Evolutionary conservation across 1,140 invertebrate genomes (phyloP), one percentile per base, ranked within the genome.

Genomic region (Ruditapes philippinarum): DNA sequence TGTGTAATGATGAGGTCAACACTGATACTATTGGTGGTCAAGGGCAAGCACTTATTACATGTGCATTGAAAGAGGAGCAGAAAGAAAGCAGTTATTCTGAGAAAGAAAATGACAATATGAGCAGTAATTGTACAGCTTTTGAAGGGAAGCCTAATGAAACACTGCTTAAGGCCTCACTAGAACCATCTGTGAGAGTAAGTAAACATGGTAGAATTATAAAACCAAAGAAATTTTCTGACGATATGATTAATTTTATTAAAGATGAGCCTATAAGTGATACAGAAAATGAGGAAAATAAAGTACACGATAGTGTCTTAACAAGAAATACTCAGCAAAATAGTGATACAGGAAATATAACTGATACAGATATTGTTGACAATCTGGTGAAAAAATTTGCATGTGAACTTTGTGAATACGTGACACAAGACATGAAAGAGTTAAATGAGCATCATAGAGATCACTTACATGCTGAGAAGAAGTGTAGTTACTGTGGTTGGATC

Each of bases 401-500:
- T 91, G 88, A 93, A 38, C 89, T 82, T 19, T 94, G 94, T 91
- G 90, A 91, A 57, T 93, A 86, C 74, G 81, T 85, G 0, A 79
- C 91, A 65, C 19, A 42, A 25, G 94, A 93, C 84, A 88, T 93
- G 28, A 92, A 92, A 51, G 83, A 89, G 54, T 89, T 95, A 17
- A 91, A 89, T 51, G 84, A 89, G 31, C 95, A 96, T 91, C 94
- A 96, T 89, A 92, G 94, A 17, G 95, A 94, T 60, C 96, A 96
- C 76, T 94, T 96, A 62, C 95, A 96, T 80, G 95, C 95, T 0
- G 95, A 96, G 49, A 90, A 96, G 45, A 94, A 96, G 0, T 97
- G 96, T 91, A 96, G 95, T 22, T 94, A 96, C 17, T 97, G 96
- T 91, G 95, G 96, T 51, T 95, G 95, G 65, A 94, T 96, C 51